A percentile compares a stretch with the other conserved stretches of the same genome.
Conservation (phyloP, 1,140 invertebrate genomes). For the Microvelia longipes region DNA sequence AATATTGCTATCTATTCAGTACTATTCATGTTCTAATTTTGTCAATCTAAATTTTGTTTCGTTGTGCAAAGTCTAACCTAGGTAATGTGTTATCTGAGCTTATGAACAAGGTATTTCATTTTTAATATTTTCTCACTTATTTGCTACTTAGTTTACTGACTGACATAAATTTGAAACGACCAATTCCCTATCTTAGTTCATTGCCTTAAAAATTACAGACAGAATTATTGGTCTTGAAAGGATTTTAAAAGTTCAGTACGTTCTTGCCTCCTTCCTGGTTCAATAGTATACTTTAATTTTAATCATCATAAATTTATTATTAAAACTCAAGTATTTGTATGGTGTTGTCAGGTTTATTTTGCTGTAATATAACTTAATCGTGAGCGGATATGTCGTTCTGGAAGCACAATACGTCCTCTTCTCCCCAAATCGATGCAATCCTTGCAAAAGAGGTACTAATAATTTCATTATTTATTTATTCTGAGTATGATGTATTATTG, state of each 20-base stretch:
- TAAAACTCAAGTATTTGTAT: no score
- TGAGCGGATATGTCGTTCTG: constrained; percentile 12
- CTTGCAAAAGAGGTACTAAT: constrained; percentile 17
- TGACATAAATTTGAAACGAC: no score
- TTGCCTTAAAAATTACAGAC: no score
- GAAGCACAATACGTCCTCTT: constrained; percentile 13
- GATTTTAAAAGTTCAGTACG: no score
- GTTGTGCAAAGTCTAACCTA: no score
- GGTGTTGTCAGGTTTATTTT: background rate
- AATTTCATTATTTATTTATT: constrained; percentile 2
- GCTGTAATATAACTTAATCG: background rate
- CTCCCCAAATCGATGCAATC: constrained; percentile 18
- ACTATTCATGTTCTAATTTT: background rate
- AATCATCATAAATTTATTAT: no score
- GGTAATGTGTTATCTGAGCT: background rate
- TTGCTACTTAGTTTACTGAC: no score
- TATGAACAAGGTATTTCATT: background rate
- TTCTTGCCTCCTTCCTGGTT: background rate
- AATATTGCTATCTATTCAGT: background rate
- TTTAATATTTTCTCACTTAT: background rate
- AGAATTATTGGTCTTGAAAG: no score
- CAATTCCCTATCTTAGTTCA: no score
- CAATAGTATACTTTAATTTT: no score
- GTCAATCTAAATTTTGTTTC: background rate
- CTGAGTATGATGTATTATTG: background rate